Conservation (phyloP, 2,113 vertebrate species). For the Athene cunicularia region DNA sequence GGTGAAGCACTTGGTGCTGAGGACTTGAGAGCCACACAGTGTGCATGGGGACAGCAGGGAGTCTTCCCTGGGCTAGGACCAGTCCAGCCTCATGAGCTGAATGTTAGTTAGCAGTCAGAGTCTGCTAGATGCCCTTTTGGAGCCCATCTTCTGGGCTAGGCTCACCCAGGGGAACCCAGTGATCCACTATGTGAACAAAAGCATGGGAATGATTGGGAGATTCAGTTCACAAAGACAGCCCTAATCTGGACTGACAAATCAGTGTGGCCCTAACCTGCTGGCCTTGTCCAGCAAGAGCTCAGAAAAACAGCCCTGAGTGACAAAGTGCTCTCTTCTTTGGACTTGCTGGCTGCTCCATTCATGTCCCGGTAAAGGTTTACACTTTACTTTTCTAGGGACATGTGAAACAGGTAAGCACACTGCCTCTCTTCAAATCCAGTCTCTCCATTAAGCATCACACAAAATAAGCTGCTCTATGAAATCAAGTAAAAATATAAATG, state of each 20-base stretch:
- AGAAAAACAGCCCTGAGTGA: neutral
- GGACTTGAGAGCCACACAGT: neutral
- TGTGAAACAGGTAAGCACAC: neutral
- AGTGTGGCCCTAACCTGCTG: neutral
- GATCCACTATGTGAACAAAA: neutral
- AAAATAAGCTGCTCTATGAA: neutral
- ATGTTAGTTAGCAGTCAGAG: neutral
- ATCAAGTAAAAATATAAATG: neutral
- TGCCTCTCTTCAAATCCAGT: neutral
- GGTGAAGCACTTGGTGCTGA: neutral
- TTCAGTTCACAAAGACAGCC: neutral
- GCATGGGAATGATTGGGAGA: neutral
- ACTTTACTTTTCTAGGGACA: neutral
- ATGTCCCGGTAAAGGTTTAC: neutral
- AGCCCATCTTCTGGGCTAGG: neutral
- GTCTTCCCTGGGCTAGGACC: neutral
- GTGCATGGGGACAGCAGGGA: accelerated
- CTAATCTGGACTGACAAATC: neutral
- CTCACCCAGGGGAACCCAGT: neutral
- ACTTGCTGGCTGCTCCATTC: neutral
- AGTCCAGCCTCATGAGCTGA: neutral
- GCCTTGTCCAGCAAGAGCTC: neutral
- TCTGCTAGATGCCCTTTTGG: neutral
- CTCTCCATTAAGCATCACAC: neutral
- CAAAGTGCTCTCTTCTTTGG: neutral